Evolutionary conservation across 2,797 vertebrate genomes (phyloP).

Genomic region (Staurois parvus): DNA sequence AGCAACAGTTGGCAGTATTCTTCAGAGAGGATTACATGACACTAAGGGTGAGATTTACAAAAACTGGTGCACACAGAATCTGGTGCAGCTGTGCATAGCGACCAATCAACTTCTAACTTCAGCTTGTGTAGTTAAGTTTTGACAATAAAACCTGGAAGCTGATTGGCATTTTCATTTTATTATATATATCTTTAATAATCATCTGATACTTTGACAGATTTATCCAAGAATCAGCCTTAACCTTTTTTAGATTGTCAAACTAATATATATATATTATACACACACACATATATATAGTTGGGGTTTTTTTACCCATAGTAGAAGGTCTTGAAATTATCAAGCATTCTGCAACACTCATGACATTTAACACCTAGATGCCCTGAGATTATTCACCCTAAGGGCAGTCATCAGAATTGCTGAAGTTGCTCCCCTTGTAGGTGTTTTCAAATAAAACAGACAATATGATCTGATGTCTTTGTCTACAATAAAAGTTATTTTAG

Average conservation of each 20-base stretch:
- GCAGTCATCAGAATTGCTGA: not conserved
- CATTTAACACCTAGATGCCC: not conserved
- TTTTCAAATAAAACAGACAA: not conserved
- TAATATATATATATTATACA: too few relatives aligned
- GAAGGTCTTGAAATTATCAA: not conserved
- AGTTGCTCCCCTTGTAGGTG: not conserved
- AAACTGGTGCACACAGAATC: too few relatives aligned
- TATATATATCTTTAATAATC: too few relatives aligned
- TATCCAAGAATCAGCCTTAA: not conserved
- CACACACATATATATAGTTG: too few relatives aligned
- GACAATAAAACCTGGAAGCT: too few relatives aligned
- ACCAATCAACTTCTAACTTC: too few relatives aligned
- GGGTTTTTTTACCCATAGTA: too few relatives aligned
- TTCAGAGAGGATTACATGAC: too few relatives aligned
- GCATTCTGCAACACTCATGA: not conserved
- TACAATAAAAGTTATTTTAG: not conserved
- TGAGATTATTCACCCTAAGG: not conserved
- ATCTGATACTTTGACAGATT: not conserved
- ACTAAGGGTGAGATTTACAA: too few relatives aligned
- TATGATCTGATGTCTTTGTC: not conserved
- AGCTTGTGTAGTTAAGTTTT: too few relatives aligned
- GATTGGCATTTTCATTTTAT: not conserved
- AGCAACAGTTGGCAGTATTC: not conserved
- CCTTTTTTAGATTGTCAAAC: too few relatives aligned
- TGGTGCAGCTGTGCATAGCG: too few relatives aligned